Percentiles rank a stretch among this genome's conserved stretches.
These are phyloP conservation scores for Sylvia atricapilla DNA, from an alignment of 2,113 vertebrate genomes.

Conservation along the genomic window DNA sequence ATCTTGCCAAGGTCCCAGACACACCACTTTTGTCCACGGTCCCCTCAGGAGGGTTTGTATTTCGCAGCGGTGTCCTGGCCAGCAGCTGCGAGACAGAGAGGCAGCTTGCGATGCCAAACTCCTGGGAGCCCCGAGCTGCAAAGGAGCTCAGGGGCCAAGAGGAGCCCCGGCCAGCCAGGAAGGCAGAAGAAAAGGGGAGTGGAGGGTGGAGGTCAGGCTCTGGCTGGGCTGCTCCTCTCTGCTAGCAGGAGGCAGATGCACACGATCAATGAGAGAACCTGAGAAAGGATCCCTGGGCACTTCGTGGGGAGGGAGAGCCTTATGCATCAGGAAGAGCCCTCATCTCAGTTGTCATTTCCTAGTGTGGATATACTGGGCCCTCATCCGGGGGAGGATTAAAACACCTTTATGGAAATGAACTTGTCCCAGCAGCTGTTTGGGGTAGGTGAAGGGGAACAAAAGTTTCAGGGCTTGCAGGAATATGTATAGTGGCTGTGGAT, in stretches of 20 bases:
- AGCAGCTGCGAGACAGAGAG: conserved; percentile 21
- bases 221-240: not conserved
- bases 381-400: not conserved
- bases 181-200: not conserved
- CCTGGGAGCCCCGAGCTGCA: not conserved
- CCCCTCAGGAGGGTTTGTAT: conserved; percentile 9
- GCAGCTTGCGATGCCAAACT: not conserved
- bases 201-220: conserved; percentile 30
- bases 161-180: not conserved
- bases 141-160: not conserved
- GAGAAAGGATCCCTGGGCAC: conserved; percentile 2
- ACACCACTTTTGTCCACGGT: not conserved
- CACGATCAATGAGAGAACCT: conserved; percentile 40
- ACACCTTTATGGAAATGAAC: not conserved
- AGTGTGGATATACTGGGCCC: not conserved
- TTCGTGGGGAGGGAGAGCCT: not conserved
- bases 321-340: not conserved
- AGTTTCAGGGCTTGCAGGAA: not conserved
- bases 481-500: rapidly evolving
- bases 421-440: not conserved
- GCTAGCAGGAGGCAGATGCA: conserved; percentile 26
- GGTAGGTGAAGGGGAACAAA: not conserved
- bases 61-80: not conserved
- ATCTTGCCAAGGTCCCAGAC: not conserved
- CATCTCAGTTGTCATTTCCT: not conserved